Conservation (phyloP, 2,797 vertebrate genomes). For the Acanthurus leucopareius region DNA sequence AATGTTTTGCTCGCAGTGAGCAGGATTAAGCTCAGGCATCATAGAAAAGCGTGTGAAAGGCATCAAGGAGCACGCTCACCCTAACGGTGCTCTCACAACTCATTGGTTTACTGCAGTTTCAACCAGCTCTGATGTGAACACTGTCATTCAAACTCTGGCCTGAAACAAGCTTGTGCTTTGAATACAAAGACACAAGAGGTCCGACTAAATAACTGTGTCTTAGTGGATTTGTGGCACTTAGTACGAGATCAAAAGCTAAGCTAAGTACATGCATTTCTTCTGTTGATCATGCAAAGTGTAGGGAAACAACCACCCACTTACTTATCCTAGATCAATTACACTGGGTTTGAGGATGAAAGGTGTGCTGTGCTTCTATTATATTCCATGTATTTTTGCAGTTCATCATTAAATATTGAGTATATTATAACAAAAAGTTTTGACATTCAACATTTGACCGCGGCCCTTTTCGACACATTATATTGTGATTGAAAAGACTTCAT, state of each 20-base stretch:
- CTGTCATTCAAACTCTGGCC: background rate
- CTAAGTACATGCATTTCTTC: background rate
- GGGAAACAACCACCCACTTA: background rate
- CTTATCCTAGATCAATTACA: background rate
- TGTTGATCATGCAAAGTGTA: background rate
- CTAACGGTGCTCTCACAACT: background rate
- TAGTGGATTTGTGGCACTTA: background rate
- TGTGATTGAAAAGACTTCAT: background rate
- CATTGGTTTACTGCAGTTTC: background rate
- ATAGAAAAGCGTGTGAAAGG: background rate
- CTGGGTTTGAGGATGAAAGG: background rate
- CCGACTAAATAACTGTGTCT: background rate
- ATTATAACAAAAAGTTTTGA: background rate
- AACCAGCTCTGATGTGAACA: background rate
- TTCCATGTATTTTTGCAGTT: background rate
- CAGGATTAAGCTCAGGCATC: background rate
- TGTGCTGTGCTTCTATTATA: background rate
- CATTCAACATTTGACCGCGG: background rate
- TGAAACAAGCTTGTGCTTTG: background rate
- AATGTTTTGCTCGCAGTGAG: conserved; percentile 3
- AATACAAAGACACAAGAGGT: background rate
- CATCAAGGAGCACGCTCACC: background rate
- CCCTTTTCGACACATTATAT: background rate
- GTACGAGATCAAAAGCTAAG: background rate
- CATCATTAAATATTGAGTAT: background rate